Conservation (phyloP, 2,113 vertebrate species). For the Pampusana beccarii region DNA sequence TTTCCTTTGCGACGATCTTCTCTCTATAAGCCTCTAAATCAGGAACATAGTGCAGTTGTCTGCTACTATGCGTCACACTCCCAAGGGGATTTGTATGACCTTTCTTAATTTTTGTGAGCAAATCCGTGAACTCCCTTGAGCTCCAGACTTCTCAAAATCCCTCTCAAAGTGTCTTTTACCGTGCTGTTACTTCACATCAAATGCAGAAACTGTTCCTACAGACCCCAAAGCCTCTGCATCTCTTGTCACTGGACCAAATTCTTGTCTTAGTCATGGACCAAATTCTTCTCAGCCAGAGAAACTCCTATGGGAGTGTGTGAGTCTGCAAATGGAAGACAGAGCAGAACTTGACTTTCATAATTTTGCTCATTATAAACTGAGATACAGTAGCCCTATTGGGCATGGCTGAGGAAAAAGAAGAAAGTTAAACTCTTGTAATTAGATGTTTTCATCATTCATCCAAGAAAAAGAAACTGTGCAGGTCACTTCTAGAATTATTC, state of each 20-base stretch:
- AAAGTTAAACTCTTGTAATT: background rate
- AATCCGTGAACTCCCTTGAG: background rate
- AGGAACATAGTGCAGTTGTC: background rate
- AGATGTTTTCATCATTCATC: background rate
- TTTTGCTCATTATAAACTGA: background rate
- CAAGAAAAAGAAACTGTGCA: background rate
- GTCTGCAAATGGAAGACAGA: background rate
- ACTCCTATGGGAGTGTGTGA: background rate
- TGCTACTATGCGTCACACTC: background rate
- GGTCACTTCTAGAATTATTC: background rate
- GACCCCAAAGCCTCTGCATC: background rate
- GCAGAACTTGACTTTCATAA: background rate
- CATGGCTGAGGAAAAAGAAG: background rate
- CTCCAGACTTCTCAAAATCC: background rate
- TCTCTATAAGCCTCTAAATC: background rate
- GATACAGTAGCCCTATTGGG: background rate
- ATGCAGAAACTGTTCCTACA: fast-evolving
- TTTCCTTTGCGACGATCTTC: background rate
- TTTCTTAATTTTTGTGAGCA: background rate
- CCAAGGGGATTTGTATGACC: background rate
- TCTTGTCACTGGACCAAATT: background rate
- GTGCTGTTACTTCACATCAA: background rate
- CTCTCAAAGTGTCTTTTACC: background rate
- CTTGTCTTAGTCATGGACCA: background rate
- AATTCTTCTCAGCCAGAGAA: background rate